These are phyloP conservation scores for Euproctis similis DNA, from an alignment of 2,888 invertebrate species.

Conservation along the genomic window DNA sequence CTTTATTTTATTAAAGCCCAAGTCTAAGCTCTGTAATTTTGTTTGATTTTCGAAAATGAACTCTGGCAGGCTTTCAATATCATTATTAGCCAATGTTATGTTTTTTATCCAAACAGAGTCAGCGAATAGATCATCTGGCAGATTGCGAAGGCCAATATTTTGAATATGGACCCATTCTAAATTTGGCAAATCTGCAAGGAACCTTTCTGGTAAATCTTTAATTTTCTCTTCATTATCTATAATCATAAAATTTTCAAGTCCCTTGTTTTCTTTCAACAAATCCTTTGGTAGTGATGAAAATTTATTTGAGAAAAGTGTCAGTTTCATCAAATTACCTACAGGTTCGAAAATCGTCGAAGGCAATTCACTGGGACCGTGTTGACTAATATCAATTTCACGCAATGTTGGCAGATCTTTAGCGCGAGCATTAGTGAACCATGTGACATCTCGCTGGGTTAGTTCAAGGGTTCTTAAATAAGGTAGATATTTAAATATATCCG, in stretches of 20 bases:
- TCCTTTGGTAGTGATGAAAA: constrained; percentile 78
- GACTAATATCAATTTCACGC: constrained; percentile 80
- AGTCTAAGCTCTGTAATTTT: constrained; percentile 77
- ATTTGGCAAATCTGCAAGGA: constrained; percentile 77
- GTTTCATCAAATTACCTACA: constrained; percentile 75
- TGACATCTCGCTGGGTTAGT: constrained; percentile 81
- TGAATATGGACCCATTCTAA: constrained; percentile 75
- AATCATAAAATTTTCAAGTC: constrained; percentile 71
- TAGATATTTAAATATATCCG: constrained; percentile 78
- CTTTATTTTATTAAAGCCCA: constrained; percentile 79
- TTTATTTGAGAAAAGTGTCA: constrained; percentile 82
- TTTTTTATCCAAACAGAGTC: constrained; percentile 74
- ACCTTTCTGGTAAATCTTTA: constrained; percentile 69
- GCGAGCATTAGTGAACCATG: constrained; percentile 76
- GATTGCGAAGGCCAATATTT: constrained; percentile 67
- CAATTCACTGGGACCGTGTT: constrained; percentile 78
- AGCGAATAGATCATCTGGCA: constrained; percentile 79
- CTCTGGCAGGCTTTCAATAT: constrained; percentile 71
- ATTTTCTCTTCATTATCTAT: constrained; percentile 76
- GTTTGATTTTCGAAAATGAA: constrained; percentile 78
- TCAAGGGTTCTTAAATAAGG: constrained; percentile 77
- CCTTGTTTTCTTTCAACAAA: constrained; percentile 73
- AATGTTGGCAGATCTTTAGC: constrained; percentile 79
- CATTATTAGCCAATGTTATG: constrained; percentile 78
- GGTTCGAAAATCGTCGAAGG: constrained; percentile 77